These are phyloP conservation scores for Ashinkailepas kermadecensis DNA, from an alignment of 2,888 invertebrate species.

Conservation along the genomic window DNA sequence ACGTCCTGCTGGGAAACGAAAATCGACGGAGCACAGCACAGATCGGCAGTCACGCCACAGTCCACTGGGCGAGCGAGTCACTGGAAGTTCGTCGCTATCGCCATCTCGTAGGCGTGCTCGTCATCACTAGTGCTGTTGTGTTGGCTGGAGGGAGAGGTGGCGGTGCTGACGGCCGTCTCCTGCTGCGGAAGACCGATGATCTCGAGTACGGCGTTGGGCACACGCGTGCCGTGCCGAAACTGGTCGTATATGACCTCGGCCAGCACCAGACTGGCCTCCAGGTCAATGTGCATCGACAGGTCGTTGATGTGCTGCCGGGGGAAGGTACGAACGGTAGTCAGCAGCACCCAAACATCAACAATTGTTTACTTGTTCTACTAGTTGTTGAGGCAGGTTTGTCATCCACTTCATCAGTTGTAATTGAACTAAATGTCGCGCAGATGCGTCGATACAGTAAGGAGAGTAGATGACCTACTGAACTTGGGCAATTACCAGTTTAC, in stretches of 20 bases:
- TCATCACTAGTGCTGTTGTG: not conserved
- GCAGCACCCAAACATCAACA: too few relatives aligned
- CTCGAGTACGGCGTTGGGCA: constrained; percentile 61
- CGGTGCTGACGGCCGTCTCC: not conserved
- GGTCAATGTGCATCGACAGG: constrained; percentile 73
- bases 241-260: constrained; percentile 92
- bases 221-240: constrained; percentile 57
- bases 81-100: not conserved
- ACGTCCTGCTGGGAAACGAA: too few relatives aligned
- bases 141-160: not conserved
- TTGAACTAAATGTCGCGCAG: too few relatives aligned
- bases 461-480: too few relatives aligned
- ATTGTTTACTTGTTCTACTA: too few relatives aligned
- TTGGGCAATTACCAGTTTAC: too few relatives aligned
- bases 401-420: too few relatives aligned
- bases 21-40: too few relatives aligned
- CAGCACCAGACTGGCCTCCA: constrained; percentile 68
- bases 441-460: too few relatives aligned
- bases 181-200: constrained; percentile 55
- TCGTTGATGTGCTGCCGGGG: constrained; percentile 82
- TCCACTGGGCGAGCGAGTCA: not conserved
- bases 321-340: too few relatives aligned
- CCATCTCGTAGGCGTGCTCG: not conserved
- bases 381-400: too few relatives aligned
- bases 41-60: too few relatives aligned